Base-by-base conservation (phyloP, 2,797 vertebrate genomes). In the Epinephelus malabaricus region DNA sequence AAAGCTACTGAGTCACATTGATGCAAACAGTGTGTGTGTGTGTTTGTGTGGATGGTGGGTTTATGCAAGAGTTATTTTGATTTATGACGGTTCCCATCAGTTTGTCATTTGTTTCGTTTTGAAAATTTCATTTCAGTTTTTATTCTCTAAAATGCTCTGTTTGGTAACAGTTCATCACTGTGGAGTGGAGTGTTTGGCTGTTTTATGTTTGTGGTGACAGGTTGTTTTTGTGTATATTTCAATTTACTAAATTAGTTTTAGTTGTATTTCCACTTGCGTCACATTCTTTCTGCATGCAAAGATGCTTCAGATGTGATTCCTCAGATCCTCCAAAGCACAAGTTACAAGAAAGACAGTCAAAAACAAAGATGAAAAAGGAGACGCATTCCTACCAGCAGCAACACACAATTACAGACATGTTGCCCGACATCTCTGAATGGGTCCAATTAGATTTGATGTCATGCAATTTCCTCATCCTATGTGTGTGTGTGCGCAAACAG, bases 1-100 rank as follows among this genome's bases (percentile, higher is more conserved):
- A 63, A 54, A 21, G 73, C 40, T 50, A 72, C 60, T 76, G 76
- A 81, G 65, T 89, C 53, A 55, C 43, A 23, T 15, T 25, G n/a
- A 73, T 73, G 54, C 4, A 55, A 66, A 65, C 66, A 21, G 14
- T 62, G 55, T 73, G 53, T 51, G 56, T 72, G 49, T 27, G 55
- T 38, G 34, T 65, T 45, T 53, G 58, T 47, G 47, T 18, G 47
- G 2, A 49, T 49, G 7, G 18, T 19, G 17, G 47, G 17, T 49
- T 19, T 47, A 47, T 47, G 46, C 46, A 47, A 7, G 46, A 12
- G 14, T 18, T 19, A 8, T 49, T 49, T 49, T 6, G 25, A 51
- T 59, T 38, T 25, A 51, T 19, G 19, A n/a, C 50, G 46, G 27
- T 45, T 51, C 7, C 7, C 23, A 21, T 47, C 38, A 47, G 17